Evolutionary conservation across 2,888 invertebrate genomes (phyloP).

Genomic region (Tetragnatha montana): DNA sequence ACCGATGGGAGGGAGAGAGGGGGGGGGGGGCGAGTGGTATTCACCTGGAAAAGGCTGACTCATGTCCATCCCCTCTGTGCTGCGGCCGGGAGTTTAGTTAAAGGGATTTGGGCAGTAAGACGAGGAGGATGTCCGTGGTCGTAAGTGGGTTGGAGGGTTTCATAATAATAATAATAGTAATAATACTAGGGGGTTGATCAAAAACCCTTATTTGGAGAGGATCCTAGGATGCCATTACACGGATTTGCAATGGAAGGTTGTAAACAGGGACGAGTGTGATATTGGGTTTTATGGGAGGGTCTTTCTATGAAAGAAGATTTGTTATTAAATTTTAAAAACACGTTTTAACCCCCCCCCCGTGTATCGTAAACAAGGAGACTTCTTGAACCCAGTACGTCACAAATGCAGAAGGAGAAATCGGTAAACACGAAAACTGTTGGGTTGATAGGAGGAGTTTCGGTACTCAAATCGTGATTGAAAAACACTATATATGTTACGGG

Average conservation of each 20-base stretch:
- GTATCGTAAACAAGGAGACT: no score
- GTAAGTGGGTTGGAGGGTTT: not conserved
- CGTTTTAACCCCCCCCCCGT: no score
- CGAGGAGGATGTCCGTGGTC: not conserved
- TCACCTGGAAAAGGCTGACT: conserved; percentile 68
- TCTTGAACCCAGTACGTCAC: no score
- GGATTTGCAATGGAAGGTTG: not conserved
- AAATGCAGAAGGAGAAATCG: no score
- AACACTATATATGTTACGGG: no score
- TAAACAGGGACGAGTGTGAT: not conserved
- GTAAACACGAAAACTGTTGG: no score
- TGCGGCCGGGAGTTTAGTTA: conserved; percentile 45
- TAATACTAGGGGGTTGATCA: not conserved
- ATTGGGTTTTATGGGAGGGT: not conserved
- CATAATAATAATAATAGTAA: not conserved
- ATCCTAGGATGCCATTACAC: not conserved
- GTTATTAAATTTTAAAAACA: not conserved
- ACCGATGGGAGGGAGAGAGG: conserved; percentile 43
- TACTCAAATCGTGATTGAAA: no score
- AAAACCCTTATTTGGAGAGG: not conserved
- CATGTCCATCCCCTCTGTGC: conserved; percentile 30
- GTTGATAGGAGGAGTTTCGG: no score
- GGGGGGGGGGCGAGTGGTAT: conserved; percentile 19
- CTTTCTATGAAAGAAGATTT: not conserved
- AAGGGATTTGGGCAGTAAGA: not conserved